Evolutionary conservation across 2,113 vertebrate species (phyloP).

Genomic region (Dipodomys spectabilis): DNA sequence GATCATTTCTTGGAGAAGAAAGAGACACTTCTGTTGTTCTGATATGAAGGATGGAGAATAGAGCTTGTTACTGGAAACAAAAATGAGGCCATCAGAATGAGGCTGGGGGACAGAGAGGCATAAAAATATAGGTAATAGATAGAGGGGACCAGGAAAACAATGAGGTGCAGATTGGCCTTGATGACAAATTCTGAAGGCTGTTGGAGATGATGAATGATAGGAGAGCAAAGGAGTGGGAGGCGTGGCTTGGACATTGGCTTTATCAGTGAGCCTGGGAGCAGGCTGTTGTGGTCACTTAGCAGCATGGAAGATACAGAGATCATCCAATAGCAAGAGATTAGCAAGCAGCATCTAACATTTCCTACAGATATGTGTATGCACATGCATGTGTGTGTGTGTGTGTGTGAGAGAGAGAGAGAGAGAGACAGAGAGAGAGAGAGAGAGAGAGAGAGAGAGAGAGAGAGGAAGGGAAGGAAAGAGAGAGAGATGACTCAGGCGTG

Average conservation of each 20-base stretch:
- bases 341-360: neutral
- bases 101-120: neutral
- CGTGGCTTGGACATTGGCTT: neutral
- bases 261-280: neutral
- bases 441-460: too few species aligned
- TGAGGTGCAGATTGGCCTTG: neutral
- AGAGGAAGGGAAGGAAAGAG: too few species aligned
- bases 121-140: neutral
- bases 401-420: fast-evolving
- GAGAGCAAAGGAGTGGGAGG: too few species aligned
- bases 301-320: neutral
- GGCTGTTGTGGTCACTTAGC: neutral
- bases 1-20: neutral
- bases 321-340: neutral
- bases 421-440: fast-evolving
- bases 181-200: neutral
- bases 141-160: fast-evolving
- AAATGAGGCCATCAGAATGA: neutral
- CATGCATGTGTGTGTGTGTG: too few species aligned
- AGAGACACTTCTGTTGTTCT: neutral
- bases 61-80: neutral
- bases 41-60: neutral
- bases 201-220: neutral
- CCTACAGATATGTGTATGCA: too few species aligned
- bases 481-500: neutral